Evolutionary conservation across 2,113 vertebrate species (phyloP).

Genomic region (Oncorhynchus nerka): DNA sequence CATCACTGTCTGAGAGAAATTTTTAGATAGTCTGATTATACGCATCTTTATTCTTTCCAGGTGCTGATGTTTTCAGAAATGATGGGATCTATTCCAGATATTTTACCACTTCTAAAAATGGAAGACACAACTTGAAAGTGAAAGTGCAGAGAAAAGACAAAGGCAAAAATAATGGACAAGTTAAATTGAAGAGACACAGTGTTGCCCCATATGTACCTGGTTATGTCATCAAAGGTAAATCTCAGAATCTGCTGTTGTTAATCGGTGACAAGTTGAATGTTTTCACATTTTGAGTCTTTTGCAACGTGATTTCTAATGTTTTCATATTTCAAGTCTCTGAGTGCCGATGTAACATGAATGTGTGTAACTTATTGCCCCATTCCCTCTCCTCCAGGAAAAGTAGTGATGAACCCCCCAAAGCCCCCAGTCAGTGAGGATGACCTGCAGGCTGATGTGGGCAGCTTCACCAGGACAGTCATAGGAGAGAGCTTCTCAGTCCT

Average conservation of each 20-base stretch:
- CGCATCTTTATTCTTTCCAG: slow-evolving; percentile 32
- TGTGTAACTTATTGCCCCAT: too few species aligned
- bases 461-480: slow-evolving; percentile 56
- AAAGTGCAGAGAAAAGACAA: slow-evolving; percentile 19
- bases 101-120: slow-evolving; percentile 59
- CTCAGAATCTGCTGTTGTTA: background rate
- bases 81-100: slow-evolving; percentile 73
- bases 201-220: slow-evolving; percentile 62
- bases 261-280: too few species aligned
- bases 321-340: too few species aligned
- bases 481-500: slow-evolving; percentile 54
- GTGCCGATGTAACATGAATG: too few species aligned
- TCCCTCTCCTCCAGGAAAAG: slow-evolving; percentile 41
- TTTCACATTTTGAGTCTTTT: too few species aligned
- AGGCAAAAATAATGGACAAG: slow-evolving; percentile 26
- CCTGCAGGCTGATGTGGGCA: slow-evolving; percentile 29
- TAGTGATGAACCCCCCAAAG: slow-evolving; percentile 65
- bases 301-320: too few species aligned
- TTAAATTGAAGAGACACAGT: slow-evolving; percentile 9
- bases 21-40: background rate
- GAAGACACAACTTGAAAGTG: slow-evolving; percentile 66
- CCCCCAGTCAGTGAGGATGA: slow-evolving; percentile 24
- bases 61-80: slow-evolving; percentile 63
- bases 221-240: slow-evolving; percentile 62
- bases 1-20: background rate